These are phyloP conservation scores for Ips nitidus DNA, from an alignment of 1,140 invertebrate genomes.

Conservation along the genomic window DNA sequence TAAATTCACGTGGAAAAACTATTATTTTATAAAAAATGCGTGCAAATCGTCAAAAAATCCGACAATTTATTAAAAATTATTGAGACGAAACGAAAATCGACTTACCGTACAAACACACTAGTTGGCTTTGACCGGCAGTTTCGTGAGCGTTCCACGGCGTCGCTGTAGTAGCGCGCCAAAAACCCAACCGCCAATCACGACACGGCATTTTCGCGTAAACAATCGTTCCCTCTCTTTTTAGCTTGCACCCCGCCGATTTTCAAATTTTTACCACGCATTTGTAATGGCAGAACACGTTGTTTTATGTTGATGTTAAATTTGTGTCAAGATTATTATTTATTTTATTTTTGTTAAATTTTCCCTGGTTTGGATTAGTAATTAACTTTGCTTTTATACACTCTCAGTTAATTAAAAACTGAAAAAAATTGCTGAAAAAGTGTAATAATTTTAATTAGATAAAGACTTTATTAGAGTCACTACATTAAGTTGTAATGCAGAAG, in stretches of 20 bases:
- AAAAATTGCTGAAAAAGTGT: no score
- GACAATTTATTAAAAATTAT: slow-evolving; percentile 42
- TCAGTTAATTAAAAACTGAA: no score
- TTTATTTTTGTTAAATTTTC: no score
- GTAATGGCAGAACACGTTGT: no score
- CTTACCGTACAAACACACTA: slow-evolving; percentile 40
- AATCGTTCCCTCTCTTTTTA: slow-evolving; percentile 31
- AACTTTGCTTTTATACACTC: no score
- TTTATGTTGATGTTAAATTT: no score
- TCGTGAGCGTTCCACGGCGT: slow-evolving; percentile 37
- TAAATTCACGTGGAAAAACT: slow-evolving; percentile 45
- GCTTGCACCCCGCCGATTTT: slow-evolving; percentile 18
- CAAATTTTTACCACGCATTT: slow-evolving; percentile 5
- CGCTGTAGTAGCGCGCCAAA: slow-evolving; percentile 43
- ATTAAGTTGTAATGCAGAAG: no score
- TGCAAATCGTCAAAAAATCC: slow-evolving; percentile 38
- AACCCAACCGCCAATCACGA: slow-evolving; percentile 37
- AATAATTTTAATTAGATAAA: no score
- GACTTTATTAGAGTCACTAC: no score
- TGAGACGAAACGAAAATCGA: slow-evolving; percentile 42
- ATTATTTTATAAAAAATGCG: slow-evolving; percentile 42
- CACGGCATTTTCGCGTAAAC: slow-evolving; percentile 24
- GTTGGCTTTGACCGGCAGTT: slow-evolving; percentile 35
- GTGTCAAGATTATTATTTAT: no score
- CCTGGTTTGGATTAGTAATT: no score